Base-by-base conservation (phyloP, 2,888 invertebrate species). In the Eupeodes latifasciatus region DNA sequence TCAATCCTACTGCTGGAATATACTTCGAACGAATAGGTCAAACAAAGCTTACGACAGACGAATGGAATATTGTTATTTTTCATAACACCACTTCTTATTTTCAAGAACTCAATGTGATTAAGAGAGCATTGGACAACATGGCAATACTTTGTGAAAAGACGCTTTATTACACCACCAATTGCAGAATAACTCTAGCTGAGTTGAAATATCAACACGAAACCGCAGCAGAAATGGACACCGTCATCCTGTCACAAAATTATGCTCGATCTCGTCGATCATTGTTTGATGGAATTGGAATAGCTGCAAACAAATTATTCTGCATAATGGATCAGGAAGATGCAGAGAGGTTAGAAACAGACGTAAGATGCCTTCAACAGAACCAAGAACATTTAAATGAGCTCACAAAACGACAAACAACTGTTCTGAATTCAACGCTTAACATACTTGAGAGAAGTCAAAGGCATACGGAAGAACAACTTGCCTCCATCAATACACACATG, bases 1-100 rank as follows among this genome's bases (percentile, higher is more conserved):
- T 16, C 55, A 55, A 55, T 19, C 5, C 55, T 19, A 55, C 55
- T 16, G 55, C 55, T 55, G 55, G 55, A 16, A 55, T 55, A 16
- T 55, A 55, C 55, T 55, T 55, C 55, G 55, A 55, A 19, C 55
- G 55, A 55, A 7, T 55, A 55, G 16, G 55, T 16, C 55, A 55
- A n/a, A 55, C 55, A 55, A 55, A 16, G 16, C 55, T 55, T 19
- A 55, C 55, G 19, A 55, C 55, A 19, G 55, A 55, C 4, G 19
- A 55, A 55, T 55, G 55, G 55, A 55, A 55, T 55, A 55, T 55
- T 55, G 55, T 55, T 16, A 55, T 55, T 10, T 16, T 14, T 19
- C 55, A 16, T 55, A 11, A 51, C 51, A 51, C 51, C 51, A 51
- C 40, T 40, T 40, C 40, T 5, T 40, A 40, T 40, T 40, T 40